A percentile compares a stretch with the other conserved stretches of the same genome.
phyloP scores from a whole-genome alignment of 2,797 vertebrate genomes.

The Channallabes apus region DNA sequence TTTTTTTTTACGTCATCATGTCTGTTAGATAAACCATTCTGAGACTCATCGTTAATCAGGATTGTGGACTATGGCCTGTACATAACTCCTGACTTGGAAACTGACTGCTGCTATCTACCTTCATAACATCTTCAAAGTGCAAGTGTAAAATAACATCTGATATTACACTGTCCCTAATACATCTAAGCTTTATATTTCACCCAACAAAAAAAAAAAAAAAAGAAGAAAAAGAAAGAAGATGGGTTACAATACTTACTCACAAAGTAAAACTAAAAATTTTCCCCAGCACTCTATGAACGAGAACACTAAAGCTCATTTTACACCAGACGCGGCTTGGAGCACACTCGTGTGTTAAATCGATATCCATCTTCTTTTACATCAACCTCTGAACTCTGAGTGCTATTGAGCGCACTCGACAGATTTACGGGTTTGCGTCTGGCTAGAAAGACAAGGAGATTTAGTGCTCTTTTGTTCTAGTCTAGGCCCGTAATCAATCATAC shows the following conservation, averaged over 20 bases:
- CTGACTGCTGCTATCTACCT: background rate
- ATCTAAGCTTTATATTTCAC: slow-evolving; percentile 42
- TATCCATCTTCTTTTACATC: too few relatives aligned
- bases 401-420: background rate
- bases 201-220: background rate
- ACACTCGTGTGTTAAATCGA: background rate
- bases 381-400: background rate
- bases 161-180: slow-evolving; percentile 34
- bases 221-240: slow-evolving; percentile 8
- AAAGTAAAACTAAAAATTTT: slow-evolving; percentile 54
- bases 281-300: slow-evolving; percentile 31
- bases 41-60: slow-evolving; percentile 3
- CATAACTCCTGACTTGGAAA: background rate
- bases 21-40: background rate
- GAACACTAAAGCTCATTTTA: slow-evolving; percentile 29
- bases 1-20: background rate
- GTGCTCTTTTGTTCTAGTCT: background rate
- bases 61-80: slow-evolving; percentile 13
- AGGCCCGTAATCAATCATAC: background rate
- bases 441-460: background rate
- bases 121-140: slow-evolving; percentile 38
- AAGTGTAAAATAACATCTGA: slow-evolving; percentile 25
- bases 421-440: too few relatives aligned
- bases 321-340: background rate
- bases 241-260: slow-evolving; percentile 54